phyloP scores from a whole-genome alignment of 2,797 vertebrate genomes.

The Kryptolebias ocellatus region DNA sequence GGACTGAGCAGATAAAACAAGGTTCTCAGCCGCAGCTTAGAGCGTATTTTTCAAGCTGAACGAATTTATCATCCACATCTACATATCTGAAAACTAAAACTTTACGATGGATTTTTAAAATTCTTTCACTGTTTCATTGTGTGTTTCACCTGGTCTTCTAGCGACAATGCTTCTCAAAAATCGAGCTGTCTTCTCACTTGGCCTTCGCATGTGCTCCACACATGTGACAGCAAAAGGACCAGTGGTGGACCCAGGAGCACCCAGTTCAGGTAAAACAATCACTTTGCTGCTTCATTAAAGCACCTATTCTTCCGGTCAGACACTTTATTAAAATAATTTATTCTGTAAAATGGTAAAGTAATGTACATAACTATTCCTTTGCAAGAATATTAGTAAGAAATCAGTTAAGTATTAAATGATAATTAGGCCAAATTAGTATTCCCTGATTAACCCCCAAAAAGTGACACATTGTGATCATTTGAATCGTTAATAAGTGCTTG shows the following conservation, averaged over 20 bases:
- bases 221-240: conserved; percentile 50
- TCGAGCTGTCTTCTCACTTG: conserved; percentile 62
- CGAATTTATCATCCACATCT: not conserved
- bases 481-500: too few relatives aligned
- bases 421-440: too few relatives aligned
- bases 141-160: not conserved
- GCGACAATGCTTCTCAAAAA: conserved; percentile 82
- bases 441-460: too few relatives aligned
- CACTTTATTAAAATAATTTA: not conserved
- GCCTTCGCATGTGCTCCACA: conserved; percentile 71
- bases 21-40: too few relatives aligned
- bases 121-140: too few relatives aligned
- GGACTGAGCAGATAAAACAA: too few relatives aligned
- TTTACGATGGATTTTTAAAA: too few relatives aligned
- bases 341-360: not conserved
- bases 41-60: too few relatives aligned
- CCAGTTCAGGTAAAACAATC: conserved; percentile 82
- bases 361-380: not conserved
- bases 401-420: too few relatives aligned
- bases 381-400: too few relatives aligned
- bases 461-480: too few relatives aligned
- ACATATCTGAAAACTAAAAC: too few relatives aligned
- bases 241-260: conserved; percentile 75
- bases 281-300: not conserved
- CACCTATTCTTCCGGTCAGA: not conserved